Evolutionary conservation across 2,797 vertebrate species (phyloP), one percentile per base, ranked within the genome.

Genomic region (Holocentrus rufus): DNA sequence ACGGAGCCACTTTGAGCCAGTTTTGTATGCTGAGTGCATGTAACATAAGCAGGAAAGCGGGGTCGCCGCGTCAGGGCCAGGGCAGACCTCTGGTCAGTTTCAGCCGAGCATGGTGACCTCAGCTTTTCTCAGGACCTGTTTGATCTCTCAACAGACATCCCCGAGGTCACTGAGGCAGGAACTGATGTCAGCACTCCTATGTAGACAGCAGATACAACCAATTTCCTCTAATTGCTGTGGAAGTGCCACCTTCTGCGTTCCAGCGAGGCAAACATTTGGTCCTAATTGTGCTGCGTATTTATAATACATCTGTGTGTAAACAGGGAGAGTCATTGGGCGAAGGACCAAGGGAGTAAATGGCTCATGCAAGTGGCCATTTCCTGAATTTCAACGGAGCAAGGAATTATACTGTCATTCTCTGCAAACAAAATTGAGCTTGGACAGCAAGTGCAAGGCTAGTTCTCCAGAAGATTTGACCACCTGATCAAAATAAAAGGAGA

Each of bases 61-160:
- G 88, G 88, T 85, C 83, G 73, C 18, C 23, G 2, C 58, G 39
- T 34, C 55, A 14, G 83, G 74, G 78, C 49, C 50, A 20, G 74
- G 76, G 77, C 68, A 74, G 56, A 79, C 74, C 83, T 84, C 88
- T 90, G 90, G 91, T 87, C 87, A 86, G 87, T 83, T 88, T 89
- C 90, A 89, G 85, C 76, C 49, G 74, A 81, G 80, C 76, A 20
- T 0, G 64, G 80, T 77, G 86, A 92, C 84, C 90, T 86, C 74
- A 68, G 84, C 82, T 75, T 66, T 81, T 83, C 77, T 72, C 66
- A 73, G 72, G 72, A 61, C 65, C 82, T 39, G 83, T 92, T 90
- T 91, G 83, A 90, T 92, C 90, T 92, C 81, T 77, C 77, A 76
- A 83, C 85, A 92, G 78, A 88, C 74, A 67, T 87, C 81, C 79